phyloP scores from a whole-genome alignment of 2,113 vertebrate genomes.

The Ornithorhynchus anatinus region DNA sequence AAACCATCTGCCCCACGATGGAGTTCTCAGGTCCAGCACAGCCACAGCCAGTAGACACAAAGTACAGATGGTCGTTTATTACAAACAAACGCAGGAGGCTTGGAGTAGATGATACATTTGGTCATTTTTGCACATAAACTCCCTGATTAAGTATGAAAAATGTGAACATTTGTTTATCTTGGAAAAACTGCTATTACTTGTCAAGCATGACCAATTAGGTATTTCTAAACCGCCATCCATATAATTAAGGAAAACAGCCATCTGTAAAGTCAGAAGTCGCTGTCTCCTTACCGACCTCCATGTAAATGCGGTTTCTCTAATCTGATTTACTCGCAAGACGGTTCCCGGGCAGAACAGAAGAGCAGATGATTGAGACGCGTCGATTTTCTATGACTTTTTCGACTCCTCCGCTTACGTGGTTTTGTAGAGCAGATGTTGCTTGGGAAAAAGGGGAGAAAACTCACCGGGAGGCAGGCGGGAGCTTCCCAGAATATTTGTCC shows the following conservation, averaged over 20 bases:
- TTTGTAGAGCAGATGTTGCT: neutral
- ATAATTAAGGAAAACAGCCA: conserved; percentile 82
- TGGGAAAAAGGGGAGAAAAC: neutral
- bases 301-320: conserved; percentile 61
- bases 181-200: conserved; percentile 76
- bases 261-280: conserved; percentile 79
- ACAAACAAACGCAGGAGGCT: conserved; percentile 70
- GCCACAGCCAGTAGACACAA: conserved; percentile 67
- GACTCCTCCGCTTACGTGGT: neutral
- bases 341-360: conserved; percentile 27
- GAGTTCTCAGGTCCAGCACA: conserved; percentile 70
- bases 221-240: conserved; percentile 74
- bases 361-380: conserved; percentile 24
- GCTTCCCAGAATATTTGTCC: neutral
- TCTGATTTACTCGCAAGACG: conserved; percentile 55
- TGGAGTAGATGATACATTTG: conserved; percentile 75
- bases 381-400: neutral
- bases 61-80: conserved; percentile 78
- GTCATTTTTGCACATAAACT: conserved; percentile 78
- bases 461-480: too few species aligned
- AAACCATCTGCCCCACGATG: conserved; percentile 69
- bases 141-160: conserved; percentile 80
- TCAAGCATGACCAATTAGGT: conserved; percentile 84
- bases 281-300: conserved; percentile 52
- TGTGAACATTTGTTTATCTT: conserved; percentile 81